Evolutionary conservation across 2,888 invertebrate genomes (phyloP), one percentile per base, ranked within the genome.

Genomic region (Eumerus sabulonum): DNA sequence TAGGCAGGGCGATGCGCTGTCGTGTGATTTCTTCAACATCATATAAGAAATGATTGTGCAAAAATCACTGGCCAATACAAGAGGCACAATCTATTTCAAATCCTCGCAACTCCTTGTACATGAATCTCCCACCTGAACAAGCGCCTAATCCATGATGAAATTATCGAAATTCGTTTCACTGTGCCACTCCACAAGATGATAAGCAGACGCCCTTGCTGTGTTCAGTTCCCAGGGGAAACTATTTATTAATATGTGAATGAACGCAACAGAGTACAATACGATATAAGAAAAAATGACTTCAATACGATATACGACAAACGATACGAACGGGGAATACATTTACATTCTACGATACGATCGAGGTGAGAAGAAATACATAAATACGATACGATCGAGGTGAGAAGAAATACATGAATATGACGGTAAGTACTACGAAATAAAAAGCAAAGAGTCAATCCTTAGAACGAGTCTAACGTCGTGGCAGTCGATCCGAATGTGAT

Each of bases 401-500:
- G 9, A 56, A 27, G 13, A 47, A 59, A 59, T 42, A 44, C 27
- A 60, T 67, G 60, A 73, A 68, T 54, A 45, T 42, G 48, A 44
- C 18, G 27, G 11, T 12, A 76, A 76, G 51, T 64, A 71, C 57
- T 19, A 17, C 16, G 14, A 42, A 13, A 1, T 13, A 14, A 19
- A 38, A 19, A 36, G 36, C 1, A 18, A 9, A 19, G 12, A 9
- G 19, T 16, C 1, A 0, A 9, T n/a, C 9, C 19, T 66, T 9
- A 73, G 42, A 77, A 73, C 1, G 73, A 77, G 50, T 77, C 73
- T 9, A 57, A n/a, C 0, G 77, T 81, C 36, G 81, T 71, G 1
- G 70, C 53, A 45, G 60, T 62, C 5, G 83, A 79, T 3, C 83
- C 86, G 5, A 85, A 36, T 1, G 87, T 86, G 13, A 87, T 79